Base-by-base conservation (phyloP, 2,797 vertebrate genomes). In the Knipowitschia caucasica region DNA sequence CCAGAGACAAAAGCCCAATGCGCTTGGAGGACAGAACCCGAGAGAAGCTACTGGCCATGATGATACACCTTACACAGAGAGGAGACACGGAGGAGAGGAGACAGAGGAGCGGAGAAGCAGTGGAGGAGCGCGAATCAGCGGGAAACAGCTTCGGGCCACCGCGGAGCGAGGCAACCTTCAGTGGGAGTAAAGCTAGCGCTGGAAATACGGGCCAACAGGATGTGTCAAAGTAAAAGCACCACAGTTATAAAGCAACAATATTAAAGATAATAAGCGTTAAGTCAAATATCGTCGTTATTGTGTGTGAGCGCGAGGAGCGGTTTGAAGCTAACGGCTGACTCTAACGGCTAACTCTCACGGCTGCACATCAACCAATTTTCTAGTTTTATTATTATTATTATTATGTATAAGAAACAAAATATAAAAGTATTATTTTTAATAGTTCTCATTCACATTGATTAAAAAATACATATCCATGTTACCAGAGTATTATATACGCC, bases 41-140 rank as follows among this genome's bases (percentile, higher is more conserved):
- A 3, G 92, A 85, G 87, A 96, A 94, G 66, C 87, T 92, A 85
- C 92, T 91, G 30, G 95, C 93, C 95, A 98, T 95, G 29, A 4
- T 33, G 2, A 15, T 15, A 26, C 14, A 44, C 14, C 14, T 4
- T 23, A 25, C 24, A 25, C 12, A 25, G 42, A 44, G 42, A 14
- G 2, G 21, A 4, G 3, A 14, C 3, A 12, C 14, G 5, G 42
- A 44, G 12, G 35, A 38, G 35, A 17, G 15, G 40, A 44, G 42
- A 26, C 5, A 26, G 23, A 8, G 7, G 23, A 44, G 23, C 42
- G 12, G 23, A 40, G 36, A 4, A n/a, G 36, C 15, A 8, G 36
- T 17, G 8, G 36, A 10, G 34, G 15, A n/a, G n/a, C n/a, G n/a
- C n/a, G n/a, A n/a, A n/a, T n/a, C n/a, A n/a, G n/a, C n/a, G n/a